Percentiles rank a stretch among this genome's conserved stretches.
Conservation (phyloP, 2,888 invertebrate genomes). For the Chrysotoxum bicinctum region DNA sequence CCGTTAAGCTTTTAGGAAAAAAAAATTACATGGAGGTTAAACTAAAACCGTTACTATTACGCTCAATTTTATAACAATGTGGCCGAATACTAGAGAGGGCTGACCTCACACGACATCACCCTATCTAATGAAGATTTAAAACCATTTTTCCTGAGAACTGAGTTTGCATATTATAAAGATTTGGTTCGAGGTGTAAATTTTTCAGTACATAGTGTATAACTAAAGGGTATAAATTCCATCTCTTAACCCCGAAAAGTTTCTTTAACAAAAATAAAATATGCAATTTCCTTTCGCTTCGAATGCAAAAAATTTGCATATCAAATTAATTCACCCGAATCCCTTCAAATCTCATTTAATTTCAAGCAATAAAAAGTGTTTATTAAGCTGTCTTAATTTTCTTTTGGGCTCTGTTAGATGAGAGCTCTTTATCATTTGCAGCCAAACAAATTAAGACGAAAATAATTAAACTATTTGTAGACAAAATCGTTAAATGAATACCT, state of each 20-base stretch:
- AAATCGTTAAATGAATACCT: slow-evolving; percentile 54
- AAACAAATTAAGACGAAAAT: slow-evolving; percentile 66
- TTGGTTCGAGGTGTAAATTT: no score
- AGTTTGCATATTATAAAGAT: no score
- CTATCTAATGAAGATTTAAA: no score
- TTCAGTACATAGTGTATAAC: no score
- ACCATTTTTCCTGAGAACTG: no score
- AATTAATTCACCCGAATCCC: slow-evolving; percentile 14
- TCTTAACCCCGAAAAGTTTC: background rate
- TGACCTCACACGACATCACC: no score
- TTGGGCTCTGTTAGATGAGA: background rate
- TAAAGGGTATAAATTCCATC: no score
- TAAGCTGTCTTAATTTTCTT: slow-evolving; percentile 25
- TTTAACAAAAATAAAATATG: background rate
- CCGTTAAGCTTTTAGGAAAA: no score
- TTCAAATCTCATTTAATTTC: background rate
- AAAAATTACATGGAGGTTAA: no score
- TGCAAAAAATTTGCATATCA: slow-evolving; percentile 40
- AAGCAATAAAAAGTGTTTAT: slow-evolving; percentile 35
- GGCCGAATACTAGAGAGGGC: no score
- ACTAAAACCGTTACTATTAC: no score
- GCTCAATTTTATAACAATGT: no score
- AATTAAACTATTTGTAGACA: slow-evolving; percentile 68
- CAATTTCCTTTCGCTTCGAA: slow-evolving; percentile 12
- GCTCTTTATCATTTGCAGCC: slow-evolving; percentile 65